A percentile compares a stretch with the other conserved stretches of the same genome.
These are phyloP conservation scores for Drosophila willistoni DNA, from an alignment of 1,140 invertebrate species.

Conservation along the genomic window DNA sequence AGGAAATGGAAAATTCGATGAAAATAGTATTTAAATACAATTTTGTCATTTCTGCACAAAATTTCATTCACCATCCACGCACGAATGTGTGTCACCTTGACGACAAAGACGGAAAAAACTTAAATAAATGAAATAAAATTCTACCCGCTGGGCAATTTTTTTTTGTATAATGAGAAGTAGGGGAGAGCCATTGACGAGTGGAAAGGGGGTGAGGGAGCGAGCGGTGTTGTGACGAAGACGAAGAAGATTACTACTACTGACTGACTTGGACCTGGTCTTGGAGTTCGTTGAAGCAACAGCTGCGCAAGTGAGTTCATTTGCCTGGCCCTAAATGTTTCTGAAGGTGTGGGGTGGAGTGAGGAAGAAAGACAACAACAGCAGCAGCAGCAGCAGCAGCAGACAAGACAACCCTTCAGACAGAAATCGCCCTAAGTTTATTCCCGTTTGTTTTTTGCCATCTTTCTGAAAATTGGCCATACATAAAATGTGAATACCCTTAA, in stretches of 20 bases:
- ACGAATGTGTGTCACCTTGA: slow-evolving; percentile 72
- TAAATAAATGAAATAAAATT: slow-evolving; percentile 35
- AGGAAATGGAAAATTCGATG: slow-evolving; percentile 71
- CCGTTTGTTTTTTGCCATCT: not conserved
- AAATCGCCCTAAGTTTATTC: slow-evolving; percentile 48
- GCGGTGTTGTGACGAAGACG: slow-evolving; percentile 3
- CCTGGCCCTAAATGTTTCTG: slow-evolving; percentile 6
- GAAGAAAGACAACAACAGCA: not conserved
- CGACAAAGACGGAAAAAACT: slow-evolving; percentile 29
- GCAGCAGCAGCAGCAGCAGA: slow-evolving; percentile 44
- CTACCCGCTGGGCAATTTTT: slow-evolving; percentile 37
- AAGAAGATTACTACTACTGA: slow-evolving; percentile 35
- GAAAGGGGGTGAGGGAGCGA: slow-evolving; percentile 30
- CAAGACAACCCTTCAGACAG: slow-evolving; percentile 57
- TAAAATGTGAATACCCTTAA: slow-evolving; percentile 10
- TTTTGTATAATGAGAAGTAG: slow-evolving; percentile 47
- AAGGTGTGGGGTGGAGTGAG: slow-evolving; percentile 7
- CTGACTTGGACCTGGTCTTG: slow-evolving; percentile 14
- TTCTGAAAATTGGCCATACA: slow-evolving; percentile 38
- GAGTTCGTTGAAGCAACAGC: slow-evolving; percentile 54
- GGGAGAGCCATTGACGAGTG: not conserved
- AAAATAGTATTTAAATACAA: slow-evolving; percentile 63
- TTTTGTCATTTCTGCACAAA: slow-evolving; percentile 41
- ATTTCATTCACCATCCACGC: slow-evolving; percentile 51
- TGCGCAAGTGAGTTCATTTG: slow-evolving; percentile 56